These are phyloP conservation scores for Allobates femoralis DNA, from an alignment of 2,797 vertebrate species.

Conservation along the genomic window DNA sequence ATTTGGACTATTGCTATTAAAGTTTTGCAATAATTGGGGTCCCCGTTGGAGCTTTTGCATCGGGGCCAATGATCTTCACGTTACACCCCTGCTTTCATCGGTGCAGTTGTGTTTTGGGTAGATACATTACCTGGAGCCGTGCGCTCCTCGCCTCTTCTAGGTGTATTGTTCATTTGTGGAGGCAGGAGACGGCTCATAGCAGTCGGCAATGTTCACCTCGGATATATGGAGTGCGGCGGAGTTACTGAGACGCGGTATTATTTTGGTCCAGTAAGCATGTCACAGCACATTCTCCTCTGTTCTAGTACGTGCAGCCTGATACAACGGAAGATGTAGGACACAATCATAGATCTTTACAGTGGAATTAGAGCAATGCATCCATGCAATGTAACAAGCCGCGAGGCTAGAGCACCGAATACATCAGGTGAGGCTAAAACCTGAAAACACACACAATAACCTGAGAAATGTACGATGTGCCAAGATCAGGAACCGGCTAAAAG, in stretches of 20 bases:
- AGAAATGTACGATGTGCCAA: conserved; percentile 16
- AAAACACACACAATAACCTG: conserved; percentile 39
- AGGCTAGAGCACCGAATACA: conserved; percentile 3
- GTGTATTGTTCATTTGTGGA: conserved; percentile 50
- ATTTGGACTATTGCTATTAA: too few relatives aligned
- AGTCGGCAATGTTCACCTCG: conserved; percentile 54
- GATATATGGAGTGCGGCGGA: conserved; percentile 63
- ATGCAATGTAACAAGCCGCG: conserved; percentile 23
- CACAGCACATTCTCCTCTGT: conserved; percentile 58
- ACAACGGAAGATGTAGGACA: conserved; percentile 48
- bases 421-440: conserved; percentile 12
- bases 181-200: conserved; percentile 58
- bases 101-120: too few relatives aligned
- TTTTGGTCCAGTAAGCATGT: conserved; percentile 66
- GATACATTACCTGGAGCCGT: not conserved
- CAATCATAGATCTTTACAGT: conserved; percentile 32
- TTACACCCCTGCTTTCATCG: too few relatives aligned
- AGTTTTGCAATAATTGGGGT: too few relatives aligned
- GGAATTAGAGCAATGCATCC: conserved; percentile 59
- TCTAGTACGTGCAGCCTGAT: conserved; percentile 47
- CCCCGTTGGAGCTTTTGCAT: too few relatives aligned
- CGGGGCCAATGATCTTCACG: too few relatives aligned
- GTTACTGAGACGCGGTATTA: conserved; percentile 62
- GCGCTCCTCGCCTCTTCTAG: conserved; percentile 42
- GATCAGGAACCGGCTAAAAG: not conserved